phyloP scores from a whole-genome alignment of 2,797 vertebrate species.

The Potorous gilbertii region DNA sequence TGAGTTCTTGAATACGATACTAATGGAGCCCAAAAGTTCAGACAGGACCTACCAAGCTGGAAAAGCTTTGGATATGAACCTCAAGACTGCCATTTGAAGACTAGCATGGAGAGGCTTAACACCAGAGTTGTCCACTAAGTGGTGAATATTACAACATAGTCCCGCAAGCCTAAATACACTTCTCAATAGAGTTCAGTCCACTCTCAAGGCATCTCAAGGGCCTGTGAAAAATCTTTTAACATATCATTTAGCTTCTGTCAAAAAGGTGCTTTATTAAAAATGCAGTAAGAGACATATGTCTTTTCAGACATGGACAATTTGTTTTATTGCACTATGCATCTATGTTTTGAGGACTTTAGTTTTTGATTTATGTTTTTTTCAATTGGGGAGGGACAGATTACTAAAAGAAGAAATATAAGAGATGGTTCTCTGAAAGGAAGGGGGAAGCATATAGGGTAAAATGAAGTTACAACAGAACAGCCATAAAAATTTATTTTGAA shows the following conservation, averaged over 20 bases:
- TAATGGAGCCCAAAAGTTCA: background rate
- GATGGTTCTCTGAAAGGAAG: background rate
- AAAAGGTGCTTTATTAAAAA: too few relatives aligned
- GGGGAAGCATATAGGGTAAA: background rate
- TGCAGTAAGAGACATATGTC: too few relatives aligned
- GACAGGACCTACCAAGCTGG: background rate
- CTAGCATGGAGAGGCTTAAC: background rate
- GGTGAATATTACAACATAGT: background rate
- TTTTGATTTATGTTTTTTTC: background rate
- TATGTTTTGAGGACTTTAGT: background rate
- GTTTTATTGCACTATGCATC: too few relatives aligned
- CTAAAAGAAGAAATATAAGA: background rate
- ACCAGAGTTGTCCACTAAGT: background rate
- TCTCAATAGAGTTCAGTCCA: slow-evolving; percentile 12
- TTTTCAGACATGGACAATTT: too few relatives aligned
- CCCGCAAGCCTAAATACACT: background rate
- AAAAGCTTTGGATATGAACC: background rate
- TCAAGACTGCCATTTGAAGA: background rate
- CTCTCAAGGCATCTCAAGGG: background rate
- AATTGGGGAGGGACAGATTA: background rate
- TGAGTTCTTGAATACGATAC: background rate
- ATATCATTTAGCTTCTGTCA: background rate
- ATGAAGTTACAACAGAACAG: background rate
- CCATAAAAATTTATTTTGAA: background rate
- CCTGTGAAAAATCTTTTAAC: background rate